phyloP scores from a whole-genome alignment of 2,888 invertebrate genomes.

The Augiades crinisus region DNA sequence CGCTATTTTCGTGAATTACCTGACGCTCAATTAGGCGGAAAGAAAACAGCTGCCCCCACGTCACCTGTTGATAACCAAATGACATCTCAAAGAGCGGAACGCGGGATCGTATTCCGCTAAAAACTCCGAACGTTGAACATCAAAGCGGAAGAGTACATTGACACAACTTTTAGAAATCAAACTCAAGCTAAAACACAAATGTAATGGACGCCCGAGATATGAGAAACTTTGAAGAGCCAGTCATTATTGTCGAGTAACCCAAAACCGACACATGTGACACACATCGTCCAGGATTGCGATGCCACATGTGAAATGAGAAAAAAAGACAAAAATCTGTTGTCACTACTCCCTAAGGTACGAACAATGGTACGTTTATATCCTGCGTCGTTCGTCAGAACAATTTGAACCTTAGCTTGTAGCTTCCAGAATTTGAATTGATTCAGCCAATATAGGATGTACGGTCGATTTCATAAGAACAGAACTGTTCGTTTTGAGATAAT shows the following conservation, averaged over 20 bases:
- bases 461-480: constrained; percentile 63
- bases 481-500: constrained; percentile 59
- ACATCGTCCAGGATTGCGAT: constrained; percentile 80
- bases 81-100: constrained; percentile 36
- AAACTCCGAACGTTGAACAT: constrained; percentile 57
- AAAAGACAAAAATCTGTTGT: constrained; percentile 78
- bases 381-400: constrained; percentile 37
- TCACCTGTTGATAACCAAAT: constrained; percentile 57
- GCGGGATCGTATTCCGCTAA: constrained; percentile 59
- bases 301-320: constrained; percentile 77
- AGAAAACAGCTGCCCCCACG: constrained; percentile 43
- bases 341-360: constrained; percentile 76
- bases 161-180: constrained; percentile 53
- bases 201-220: constrained; percentile 61
- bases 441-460: constrained; percentile 45
- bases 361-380: constrained; percentile 65
- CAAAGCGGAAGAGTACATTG: constrained; percentile 60
- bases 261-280: constrained; percentile 79
- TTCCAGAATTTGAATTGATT: constrained; percentile 45
- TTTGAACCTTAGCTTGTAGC: constrained; percentile 45
- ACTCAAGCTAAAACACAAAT: constrained; percentile 54
- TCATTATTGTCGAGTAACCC: constrained; percentile 76
- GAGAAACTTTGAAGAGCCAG: constrained; percentile 72
- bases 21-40: constrained; percentile 38
- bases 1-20: constrained; percentile 36